Conservation (phyloP, 2,113 vertebrate species). For the Rhinoptilus africanus region DNA sequence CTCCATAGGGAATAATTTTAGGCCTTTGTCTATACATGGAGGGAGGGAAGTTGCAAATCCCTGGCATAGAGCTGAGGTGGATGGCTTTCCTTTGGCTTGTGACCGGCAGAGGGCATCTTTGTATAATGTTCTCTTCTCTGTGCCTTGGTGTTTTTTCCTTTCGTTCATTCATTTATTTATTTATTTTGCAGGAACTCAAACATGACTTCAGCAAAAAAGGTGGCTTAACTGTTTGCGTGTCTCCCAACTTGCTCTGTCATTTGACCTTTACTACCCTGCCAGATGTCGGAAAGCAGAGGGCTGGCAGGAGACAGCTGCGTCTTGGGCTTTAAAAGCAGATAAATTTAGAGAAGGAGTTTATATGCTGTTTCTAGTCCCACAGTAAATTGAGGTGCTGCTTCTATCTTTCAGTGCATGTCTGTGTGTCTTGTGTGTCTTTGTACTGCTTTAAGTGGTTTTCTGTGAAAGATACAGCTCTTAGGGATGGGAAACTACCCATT, state of each 20-base stretch:
- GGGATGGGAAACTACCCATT: neutral
- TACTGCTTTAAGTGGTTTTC: neutral
- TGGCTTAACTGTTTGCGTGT: slow-evolving; percentile 1
- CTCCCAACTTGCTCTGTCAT: neutral
- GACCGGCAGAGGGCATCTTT: slow-evolving; percentile 59
- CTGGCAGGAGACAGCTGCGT: neutral
- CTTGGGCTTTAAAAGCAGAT: neutral
- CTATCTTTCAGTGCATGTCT: neutral
- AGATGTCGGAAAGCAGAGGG: neutral
- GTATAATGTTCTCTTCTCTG: neutral
- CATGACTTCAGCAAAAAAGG: slow-evolving; percentile 32
- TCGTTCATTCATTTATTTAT: neutral
- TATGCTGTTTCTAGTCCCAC: neutral
- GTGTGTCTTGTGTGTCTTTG: slow-evolving; percentile 41
- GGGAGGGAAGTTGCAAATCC: neutral
- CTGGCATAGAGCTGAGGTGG: neutral
- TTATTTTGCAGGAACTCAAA: slow-evolving; percentile 50
- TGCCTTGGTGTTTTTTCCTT: neutral
- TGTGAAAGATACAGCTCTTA: neutral
- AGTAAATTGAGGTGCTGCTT: slow-evolving; percentile 51
- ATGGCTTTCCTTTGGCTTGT: neutral
- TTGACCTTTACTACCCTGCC: neutral
- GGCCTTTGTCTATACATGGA: neutral
- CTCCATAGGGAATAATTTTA: neutral
- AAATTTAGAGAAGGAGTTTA: neutral